phyloP scores from a whole-genome alignment of 1,140 invertebrate genomes.

The Temnothorax curvispinosus region DNA sequence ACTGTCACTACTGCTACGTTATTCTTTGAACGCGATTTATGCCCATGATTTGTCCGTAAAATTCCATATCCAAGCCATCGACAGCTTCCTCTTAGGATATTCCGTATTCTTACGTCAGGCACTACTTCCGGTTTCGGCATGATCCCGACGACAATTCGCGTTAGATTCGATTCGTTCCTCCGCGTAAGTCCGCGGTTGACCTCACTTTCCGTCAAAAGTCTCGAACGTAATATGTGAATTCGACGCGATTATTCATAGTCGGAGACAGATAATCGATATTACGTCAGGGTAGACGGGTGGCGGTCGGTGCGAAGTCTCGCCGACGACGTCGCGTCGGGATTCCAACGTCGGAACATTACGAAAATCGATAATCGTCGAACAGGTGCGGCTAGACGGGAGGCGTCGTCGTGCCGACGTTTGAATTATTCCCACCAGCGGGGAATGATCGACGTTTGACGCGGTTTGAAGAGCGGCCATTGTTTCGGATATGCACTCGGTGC shows the following conservation, averaged over 20 bases:
- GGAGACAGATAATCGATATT: constrained; percentile 74
- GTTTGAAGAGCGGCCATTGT: constrained; percentile 31
- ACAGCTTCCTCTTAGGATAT: constrained; percentile 30
- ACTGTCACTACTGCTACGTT: constrained; percentile 10
- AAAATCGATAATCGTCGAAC: constrained; percentile 81
- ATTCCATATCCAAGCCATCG: constrained; percentile 48
- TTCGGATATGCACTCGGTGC: constrained; percentile 10
- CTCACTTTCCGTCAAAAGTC: constrained; percentile 68
- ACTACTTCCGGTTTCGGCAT: constrained; percentile 40
- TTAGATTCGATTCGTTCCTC: constrained; percentile 36
- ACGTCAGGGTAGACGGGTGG: constrained; percentile 71
- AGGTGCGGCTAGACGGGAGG: constrained; percentile 69
- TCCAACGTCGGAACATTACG: constrained; percentile 71
- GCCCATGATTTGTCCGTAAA: constrained; percentile 31
- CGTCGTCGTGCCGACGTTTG: constrained; percentile 53
- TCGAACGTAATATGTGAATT: constrained; percentile 68
- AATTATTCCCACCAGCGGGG: constrained; percentile 71
- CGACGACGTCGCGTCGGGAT: constrained; percentile 72
- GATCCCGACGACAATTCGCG: constrained; percentile 23
- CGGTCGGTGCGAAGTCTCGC: constrained; percentile 69
- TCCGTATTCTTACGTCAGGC: constrained; percentile 13
- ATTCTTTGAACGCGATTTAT: constrained; percentile 34
- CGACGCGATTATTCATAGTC: constrained; percentile 79
- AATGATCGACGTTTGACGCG: constrained; percentile 47
- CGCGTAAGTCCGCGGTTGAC: constrained; percentile 66